Evolutionary conservation across 2,797 vertebrate genomes (phyloP).

Genomic region (Gobionotothen gibberifrons): DNA sequence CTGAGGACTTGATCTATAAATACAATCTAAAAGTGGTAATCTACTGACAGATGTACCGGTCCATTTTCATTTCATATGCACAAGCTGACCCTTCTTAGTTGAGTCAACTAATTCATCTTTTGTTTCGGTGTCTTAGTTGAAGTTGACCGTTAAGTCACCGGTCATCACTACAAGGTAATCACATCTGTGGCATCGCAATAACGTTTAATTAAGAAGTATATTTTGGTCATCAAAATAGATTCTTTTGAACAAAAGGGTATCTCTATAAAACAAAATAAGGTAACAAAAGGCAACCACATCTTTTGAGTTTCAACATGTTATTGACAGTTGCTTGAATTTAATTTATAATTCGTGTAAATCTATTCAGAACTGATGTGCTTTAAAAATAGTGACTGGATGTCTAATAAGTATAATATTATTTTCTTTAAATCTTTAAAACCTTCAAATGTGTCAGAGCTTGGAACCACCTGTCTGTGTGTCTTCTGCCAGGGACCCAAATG

Average conservation of each 20-base stretch:
- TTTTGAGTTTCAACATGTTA: background rate
- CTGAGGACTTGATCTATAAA: background rate
- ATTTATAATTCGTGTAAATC: background rate
- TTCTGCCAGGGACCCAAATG: conserved; percentile 13
- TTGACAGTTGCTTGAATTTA: background rate
- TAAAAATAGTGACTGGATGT: too few species aligned
- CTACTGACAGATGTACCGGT: background rate
- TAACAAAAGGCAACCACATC: background rate
- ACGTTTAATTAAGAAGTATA: background rate
- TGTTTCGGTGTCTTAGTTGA: background rate
- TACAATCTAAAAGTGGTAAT: background rate
- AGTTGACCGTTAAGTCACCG: background rate
- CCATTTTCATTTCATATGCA: background rate
- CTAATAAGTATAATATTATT: background rate
- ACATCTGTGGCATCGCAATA: conserved; percentile 1
- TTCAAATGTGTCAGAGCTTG: conserved; percentile 19
- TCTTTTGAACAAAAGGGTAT: background rate
- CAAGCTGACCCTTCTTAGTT: background rate
- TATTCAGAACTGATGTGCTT: too few species aligned
- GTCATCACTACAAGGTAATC: background rate
- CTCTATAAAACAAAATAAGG: background rate
- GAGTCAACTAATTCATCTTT: background rate
- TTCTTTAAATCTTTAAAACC: conserved; percentile 27
- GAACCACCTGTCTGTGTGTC: background rate
- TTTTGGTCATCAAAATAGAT: background rate